Conservation (phyloP, 2,888 invertebrate species). For the Coremacera marginata region DNA sequence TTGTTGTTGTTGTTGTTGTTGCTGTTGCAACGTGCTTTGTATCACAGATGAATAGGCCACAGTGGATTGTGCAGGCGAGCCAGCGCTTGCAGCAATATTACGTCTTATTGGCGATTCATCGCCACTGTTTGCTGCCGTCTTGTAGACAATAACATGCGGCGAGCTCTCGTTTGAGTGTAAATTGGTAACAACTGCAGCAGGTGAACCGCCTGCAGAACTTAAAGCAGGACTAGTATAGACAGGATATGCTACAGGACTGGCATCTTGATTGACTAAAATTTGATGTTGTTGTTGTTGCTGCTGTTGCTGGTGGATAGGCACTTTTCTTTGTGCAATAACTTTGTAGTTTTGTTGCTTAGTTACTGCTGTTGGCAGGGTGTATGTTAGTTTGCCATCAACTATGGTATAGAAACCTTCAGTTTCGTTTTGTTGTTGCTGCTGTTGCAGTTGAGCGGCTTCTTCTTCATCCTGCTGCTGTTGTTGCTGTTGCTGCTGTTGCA, state of each 20-base stretch:
- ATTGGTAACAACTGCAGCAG: slow-evolving; percentile 56
- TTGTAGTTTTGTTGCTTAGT: slow-evolving; percentile 40
- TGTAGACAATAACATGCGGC: slow-evolving; percentile 66
- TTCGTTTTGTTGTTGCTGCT: slow-evolving; percentile 48
- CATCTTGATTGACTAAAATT: slow-evolving; percentile 50
- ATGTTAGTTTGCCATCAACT: slow-evolving; percentile 52
- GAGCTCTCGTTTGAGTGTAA: slow-evolving; percentile 59
- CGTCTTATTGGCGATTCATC: slow-evolving; percentile 58
- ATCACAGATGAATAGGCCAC: slow-evolving; percentile 88
- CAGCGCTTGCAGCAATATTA: slow-evolving; percentile 59
- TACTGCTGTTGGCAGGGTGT: slow-evolving; percentile 48
- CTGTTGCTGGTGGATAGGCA: slow-evolving; percentile 40
- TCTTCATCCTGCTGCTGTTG: slow-evolving; percentile 54
- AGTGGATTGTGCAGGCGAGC: slow-evolving; percentile 66
- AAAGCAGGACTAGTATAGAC: slow-evolving; percentile 82
- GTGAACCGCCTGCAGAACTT: slow-evolving; percentile 65
- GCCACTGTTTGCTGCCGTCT: slow-evolving; percentile 54
- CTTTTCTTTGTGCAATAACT: slow-evolving; percentile 47
- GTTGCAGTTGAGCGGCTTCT: slow-evolving; percentile 56
- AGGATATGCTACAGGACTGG: slow-evolving; percentile 73
- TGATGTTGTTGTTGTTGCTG: slow-evolving; percentile 57
- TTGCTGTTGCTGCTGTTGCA: slow-evolving; percentile 63
- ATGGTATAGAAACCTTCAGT: slow-evolving; percentile 50
- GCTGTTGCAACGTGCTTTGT: slow-evolving; percentile 68
- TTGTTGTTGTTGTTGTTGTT: slow-evolving; percentile 52